phyloP scores from a whole-genome alignment of 2,888 invertebrate species.

The Drosophila macrospina region DNA sequence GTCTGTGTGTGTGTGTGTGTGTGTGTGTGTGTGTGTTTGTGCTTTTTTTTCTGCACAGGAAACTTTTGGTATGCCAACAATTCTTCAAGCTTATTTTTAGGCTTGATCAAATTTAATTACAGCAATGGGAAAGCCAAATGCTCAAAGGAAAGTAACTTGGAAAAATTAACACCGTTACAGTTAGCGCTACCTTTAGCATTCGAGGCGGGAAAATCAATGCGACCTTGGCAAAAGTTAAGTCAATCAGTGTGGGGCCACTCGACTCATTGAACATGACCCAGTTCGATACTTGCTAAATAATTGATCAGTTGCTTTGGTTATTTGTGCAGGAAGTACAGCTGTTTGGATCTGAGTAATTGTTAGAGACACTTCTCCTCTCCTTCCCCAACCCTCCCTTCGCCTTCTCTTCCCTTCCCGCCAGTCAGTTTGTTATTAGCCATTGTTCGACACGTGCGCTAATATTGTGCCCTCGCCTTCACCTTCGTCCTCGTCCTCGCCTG shows the following conservation, averaged over 20 bases:
- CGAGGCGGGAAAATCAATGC: conserved; percentile 59
- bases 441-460: conserved; percentile 27
- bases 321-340: conserved; percentile 25
- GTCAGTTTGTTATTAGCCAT: conserved; percentile 20
- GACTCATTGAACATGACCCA: conserved; percentile 75
- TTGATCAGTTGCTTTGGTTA: conserved; percentile 67
- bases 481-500: no score
- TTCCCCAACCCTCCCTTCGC: no score
- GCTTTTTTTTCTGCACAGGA: conserved; percentile 14
- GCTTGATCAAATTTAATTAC: conserved; percentile 74
- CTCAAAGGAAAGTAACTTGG: conserved; percentile 45
- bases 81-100: conserved; percentile 44
- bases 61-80: conserved; percentile 48
- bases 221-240: conserved; percentile 75
- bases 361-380: background rate
- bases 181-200: background rate
- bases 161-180: conserved; percentile 42
- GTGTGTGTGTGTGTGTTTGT: conserved; percentile 13
- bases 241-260: conserved; percentile 56
- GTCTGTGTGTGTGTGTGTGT: conserved; percentile 11
- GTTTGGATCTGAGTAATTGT: conserved; percentile 34
- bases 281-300: conserved; percentile 74
- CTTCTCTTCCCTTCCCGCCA: background rate
- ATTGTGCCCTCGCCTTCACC: conserved; percentile 1
- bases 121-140: conserved; percentile 19